These are phyloP conservation scores for Cephus nigrinus DNA, from an alignment of 2,888 invertebrate genomes.

Conservation along the genomic window DNA sequence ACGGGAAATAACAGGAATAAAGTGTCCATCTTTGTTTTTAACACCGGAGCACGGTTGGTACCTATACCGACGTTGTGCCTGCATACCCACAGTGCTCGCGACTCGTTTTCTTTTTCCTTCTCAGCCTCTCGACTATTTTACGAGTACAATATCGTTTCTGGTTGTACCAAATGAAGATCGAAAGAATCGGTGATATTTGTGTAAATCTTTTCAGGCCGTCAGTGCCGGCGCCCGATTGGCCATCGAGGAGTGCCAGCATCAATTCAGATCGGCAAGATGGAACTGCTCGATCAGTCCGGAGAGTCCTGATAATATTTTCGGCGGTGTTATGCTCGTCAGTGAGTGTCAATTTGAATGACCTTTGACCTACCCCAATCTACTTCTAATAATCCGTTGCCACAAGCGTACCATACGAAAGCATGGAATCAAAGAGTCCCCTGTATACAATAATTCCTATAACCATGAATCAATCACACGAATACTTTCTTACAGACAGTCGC, in stretches of 20 bases:
- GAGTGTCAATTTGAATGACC: conserved; percentile 66
- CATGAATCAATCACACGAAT: no score
- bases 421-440: no score
- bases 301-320: conserved; percentile 82
- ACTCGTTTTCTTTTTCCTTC: neutral
- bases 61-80: no score
- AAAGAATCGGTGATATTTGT: neutral
- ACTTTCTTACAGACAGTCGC: conserved; percentile 77
- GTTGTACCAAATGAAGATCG: conserved; percentile 35
- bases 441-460: no score
- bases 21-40: no score
- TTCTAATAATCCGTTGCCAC: no score
- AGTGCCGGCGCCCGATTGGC: conserved; percentile 85
- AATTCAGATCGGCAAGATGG: conserved; percentile 89
- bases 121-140: conserved; percentile 6
- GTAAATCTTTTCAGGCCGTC: conserved; percentile 74
- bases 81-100: neutral
- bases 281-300: conserved; percentile 85
- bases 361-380: neutral
- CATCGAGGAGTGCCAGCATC: conserved; percentile 90
- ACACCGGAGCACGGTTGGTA: no score
- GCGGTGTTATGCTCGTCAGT: conserved; percentile 86
- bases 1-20: conserved; percentile 11
- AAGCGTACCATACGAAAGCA: no score
- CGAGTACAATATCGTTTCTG: conserved; percentile 18